phyloP scores from a whole-genome alignment of 35 echinoderm and acorn worm genomes.

The Hemicentrotus pulcherrimus region DNA sequence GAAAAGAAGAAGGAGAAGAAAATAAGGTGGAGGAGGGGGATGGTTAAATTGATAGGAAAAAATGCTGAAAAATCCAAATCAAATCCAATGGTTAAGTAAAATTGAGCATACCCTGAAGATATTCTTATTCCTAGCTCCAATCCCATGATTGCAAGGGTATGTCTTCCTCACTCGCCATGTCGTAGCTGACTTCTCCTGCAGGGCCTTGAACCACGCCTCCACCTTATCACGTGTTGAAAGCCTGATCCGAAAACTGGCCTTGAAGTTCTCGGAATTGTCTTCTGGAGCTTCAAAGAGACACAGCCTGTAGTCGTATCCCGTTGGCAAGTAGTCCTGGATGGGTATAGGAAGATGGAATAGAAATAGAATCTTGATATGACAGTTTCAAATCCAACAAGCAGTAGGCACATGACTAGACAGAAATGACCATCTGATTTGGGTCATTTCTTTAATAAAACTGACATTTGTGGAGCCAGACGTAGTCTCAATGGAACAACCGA shows the following conservation, averaged over 20 bases:
- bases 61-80: too few relatives aligned
- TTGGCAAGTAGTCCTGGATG: neutral
- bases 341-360: neutral
- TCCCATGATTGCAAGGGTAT: neutral
- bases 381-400: too few relatives aligned
- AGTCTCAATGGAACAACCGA: too few relatives aligned
- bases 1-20: too few relatives aligned
- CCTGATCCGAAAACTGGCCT: neutral
- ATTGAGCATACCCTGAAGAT: neutral
- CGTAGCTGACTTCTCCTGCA: neutral
- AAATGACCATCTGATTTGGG: too few relatives aligned
- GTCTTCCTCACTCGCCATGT: neutral
- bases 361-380: neutral
- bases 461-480: too few relatives aligned
- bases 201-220: neutral
- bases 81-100: too few relatives aligned
- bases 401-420: too few relatives aligned
- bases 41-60: too few relatives aligned
- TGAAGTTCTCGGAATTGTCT: neutral
- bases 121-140: neutral
- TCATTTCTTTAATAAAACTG: too few relatives aligned
- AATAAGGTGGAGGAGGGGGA: too few relatives aligned
- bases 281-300: neutral
- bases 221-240: neutral
- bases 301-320: neutral